These are phyloP conservation scores for Chaitophorus viminalis DNA, from an alignment of 2,888 invertebrate species.

Conservation along the genomic window DNA sequence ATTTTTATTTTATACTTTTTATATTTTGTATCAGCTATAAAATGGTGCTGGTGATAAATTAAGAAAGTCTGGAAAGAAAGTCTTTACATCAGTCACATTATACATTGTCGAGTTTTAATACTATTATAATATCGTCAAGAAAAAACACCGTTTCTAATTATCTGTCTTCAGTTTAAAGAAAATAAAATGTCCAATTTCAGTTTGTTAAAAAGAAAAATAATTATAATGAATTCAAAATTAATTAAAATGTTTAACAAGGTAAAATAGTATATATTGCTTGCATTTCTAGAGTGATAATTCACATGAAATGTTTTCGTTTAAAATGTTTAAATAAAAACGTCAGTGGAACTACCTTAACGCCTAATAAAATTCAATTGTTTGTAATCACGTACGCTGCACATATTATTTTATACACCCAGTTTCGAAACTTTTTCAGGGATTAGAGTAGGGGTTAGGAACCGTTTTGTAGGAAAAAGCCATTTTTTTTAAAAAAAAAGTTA, in stretches of 20 bases:
- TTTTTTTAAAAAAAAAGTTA: too few species aligned
- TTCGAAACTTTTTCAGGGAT: conserved; percentile 26
- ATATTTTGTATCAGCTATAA: too few species aligned
- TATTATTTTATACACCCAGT: not conserved
- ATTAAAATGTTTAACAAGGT: not conserved
- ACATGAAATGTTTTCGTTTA: conserved; percentile 1
- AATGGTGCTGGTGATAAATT: too few species aligned
- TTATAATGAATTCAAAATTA: not conserved
- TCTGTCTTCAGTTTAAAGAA: not conserved
- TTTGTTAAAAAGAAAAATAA: not conserved
- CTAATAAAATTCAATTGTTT: conserved; percentile 33
- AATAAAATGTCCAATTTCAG: not conserved
- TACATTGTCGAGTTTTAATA: too few species aligned
- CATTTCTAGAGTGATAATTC: not conserved
- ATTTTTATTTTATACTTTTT: too few species aligned
- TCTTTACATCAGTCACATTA: too few species aligned
- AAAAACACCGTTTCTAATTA: too few species aligned
- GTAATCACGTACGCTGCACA: not conserved
- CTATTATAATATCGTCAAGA: too few species aligned
- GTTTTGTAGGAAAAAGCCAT: too few species aligned
- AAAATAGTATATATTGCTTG: not conserved
- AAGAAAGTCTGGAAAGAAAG: too few species aligned
- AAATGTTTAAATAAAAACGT: not conserved
- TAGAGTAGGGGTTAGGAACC: too few species aligned
- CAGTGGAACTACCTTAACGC: not conserved